phyloP scores from a whole-genome alignment of 2,113 vertebrate species.

The Psittacara wagleri region DNA sequence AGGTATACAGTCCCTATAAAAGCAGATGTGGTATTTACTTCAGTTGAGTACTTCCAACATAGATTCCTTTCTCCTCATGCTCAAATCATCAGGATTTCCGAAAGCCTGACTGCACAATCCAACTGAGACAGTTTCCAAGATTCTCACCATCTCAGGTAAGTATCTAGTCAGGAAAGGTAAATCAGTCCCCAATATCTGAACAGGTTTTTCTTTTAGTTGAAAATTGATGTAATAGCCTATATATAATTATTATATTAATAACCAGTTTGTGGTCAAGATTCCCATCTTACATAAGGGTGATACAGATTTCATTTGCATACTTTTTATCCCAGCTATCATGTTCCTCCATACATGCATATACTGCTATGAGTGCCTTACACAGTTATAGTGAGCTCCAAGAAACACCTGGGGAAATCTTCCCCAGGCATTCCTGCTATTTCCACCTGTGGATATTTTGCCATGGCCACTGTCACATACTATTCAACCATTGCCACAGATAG shows the following conservation, averaged over 20 bases:
- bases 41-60: neutral
- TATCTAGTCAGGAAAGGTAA: neutral
- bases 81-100: neutral
- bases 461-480: neutral
- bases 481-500: neutral
- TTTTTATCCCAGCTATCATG: neutral
- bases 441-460: neutral
- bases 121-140: neutral
- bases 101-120: neutral
- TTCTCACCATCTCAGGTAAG: neutral
- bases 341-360: neutral
- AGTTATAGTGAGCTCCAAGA: neutral
- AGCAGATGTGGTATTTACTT: neutral
- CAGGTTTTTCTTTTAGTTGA: neutral
- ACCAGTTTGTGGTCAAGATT: neutral
- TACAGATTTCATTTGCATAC: neutral
- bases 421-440: neutral
- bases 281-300: neutral
- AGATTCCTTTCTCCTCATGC: neutral
- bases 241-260: neutral
- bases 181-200: neutral
- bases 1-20: neutral
- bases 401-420: neutral
- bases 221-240: neutral
- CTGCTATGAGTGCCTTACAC: neutral